phyloP scores from a whole-genome alignment of 1,140 invertebrate genomes.

The Zaprionus camerounensis region DNA sequence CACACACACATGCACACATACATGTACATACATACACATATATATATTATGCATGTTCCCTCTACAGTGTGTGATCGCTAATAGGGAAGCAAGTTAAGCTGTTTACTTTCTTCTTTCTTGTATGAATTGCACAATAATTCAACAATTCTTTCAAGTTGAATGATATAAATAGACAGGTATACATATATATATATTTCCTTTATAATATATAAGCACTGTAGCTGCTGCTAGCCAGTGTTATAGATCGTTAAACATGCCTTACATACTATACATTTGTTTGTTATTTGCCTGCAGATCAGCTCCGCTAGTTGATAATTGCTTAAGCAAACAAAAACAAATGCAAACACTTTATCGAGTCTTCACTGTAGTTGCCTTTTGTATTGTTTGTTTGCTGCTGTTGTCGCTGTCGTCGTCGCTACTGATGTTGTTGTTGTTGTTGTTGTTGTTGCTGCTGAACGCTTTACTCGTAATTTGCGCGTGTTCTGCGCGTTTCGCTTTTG shows the following conservation, averaged over 20 bases:
- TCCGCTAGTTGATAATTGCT: neutral
- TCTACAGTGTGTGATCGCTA: neutral
- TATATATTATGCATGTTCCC: conserved; percentile 6
- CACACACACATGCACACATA: neutral
- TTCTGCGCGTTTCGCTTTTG: conserved; percentile 37
- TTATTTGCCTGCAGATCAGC: neutral
- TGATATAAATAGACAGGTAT: too few species aligned
- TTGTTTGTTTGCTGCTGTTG: conserved; percentile 1
- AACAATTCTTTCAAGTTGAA: too few species aligned
- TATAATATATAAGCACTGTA: too few species aligned
- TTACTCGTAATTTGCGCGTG: conserved; percentile 33
- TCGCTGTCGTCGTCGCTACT: neutral
- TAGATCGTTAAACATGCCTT: too few species aligned
- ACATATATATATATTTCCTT: too few species aligned
- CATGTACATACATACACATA: neutral
- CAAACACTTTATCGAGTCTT: neutral
- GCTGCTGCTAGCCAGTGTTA: too few species aligned
- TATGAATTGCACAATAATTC: too few species aligned
- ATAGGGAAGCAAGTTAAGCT: too few species aligned
- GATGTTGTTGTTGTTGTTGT: conserved; percentile 8
- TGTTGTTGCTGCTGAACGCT: conserved; percentile 10
- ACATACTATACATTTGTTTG: too few species aligned
- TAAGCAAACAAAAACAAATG: neutral
- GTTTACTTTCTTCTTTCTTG: too few species aligned
- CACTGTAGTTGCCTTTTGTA: conserved; percentile 3